Evolutionary conservation across 64 coral and sea anemone species (phyloP).

Genomic region (Montipora cactus): DNA sequence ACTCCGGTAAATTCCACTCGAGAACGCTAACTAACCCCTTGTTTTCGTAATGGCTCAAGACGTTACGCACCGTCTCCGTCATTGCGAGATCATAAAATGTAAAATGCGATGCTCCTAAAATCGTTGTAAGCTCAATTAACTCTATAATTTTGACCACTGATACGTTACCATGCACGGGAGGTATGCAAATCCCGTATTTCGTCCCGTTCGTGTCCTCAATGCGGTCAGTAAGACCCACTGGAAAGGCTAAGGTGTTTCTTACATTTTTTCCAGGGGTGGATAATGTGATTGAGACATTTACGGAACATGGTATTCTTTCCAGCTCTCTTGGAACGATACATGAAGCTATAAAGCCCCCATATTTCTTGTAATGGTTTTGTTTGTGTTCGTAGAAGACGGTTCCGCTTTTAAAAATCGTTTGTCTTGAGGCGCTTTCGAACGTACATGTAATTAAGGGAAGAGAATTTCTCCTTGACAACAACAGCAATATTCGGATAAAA

Average conservation of each 20-base stretch:
- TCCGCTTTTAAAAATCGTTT: neutral
- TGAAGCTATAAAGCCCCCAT: constrained; percentile 56
- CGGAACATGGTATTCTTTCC: constrained; percentile 9
- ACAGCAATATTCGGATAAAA: constrained; percentile 16
- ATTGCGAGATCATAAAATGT: constrained; percentile 57
- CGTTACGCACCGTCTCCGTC: neutral
- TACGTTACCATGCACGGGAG: constrained; percentile 28
- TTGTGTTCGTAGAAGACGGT: constrained; percentile 43
- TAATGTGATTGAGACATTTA: constrained; percentile 6
- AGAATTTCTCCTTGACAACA: neutral
- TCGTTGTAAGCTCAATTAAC: constrained; percentile 58
- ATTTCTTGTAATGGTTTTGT: constrained; percentile 40
- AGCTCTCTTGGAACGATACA: constrained; percentile 24
- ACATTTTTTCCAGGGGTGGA: neutral
- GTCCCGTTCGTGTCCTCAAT: neutral
- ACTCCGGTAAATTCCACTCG: constrained; percentile 55
- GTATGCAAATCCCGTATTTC: constrained; percentile 62
- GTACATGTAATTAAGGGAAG: neutral
- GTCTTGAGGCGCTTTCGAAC: constrained; percentile 6
- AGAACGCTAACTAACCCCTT: constrained; percentile 41
- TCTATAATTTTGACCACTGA: constrained; percentile 27
- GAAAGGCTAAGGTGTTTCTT: neutral
- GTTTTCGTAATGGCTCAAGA: constrained; percentile 48
- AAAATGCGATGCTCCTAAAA: constrained; percentile 63
- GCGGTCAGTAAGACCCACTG: neutral